phyloP scores from a whole-genome alignment of 2,797 vertebrate species.

The Chromis chromis region DNA sequence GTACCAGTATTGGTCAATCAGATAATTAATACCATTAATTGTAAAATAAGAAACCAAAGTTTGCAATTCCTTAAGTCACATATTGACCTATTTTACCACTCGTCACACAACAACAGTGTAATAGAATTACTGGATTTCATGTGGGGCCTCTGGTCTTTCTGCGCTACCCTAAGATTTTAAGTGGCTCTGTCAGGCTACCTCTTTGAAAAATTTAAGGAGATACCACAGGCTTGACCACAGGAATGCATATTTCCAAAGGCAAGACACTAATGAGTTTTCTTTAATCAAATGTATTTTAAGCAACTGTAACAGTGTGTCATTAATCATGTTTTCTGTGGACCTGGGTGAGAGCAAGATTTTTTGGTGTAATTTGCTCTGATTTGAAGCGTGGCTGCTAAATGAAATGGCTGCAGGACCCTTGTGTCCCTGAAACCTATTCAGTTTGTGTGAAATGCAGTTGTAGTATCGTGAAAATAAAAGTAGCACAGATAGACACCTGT shows the following conservation, averaged over 20 bases:
- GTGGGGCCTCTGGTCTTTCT: too few relatives aligned
- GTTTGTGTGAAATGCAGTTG: not conserved
- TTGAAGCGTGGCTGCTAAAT: not conserved
- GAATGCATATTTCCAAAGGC: conserved; percentile 13
- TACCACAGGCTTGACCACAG: conserved; percentile 9
- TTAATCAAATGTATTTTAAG: conserved; percentile 44
- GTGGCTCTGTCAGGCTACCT: too few relatives aligned
- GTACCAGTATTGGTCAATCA: too few relatives aligned
- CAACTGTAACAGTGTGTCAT: conserved; percentile 27
- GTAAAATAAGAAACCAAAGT: too few relatives aligned
- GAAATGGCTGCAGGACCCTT: conserved; percentile 13
- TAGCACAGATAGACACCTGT: conserved; percentile 13
- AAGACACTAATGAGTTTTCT: conserved; percentile 54
- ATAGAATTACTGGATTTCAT: too few relatives aligned
- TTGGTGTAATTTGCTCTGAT: conserved; percentile 24
- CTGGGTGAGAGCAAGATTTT: conserved; percentile 17
- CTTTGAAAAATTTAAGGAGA: too few relatives aligned
- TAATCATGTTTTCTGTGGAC: conserved; percentile 28
- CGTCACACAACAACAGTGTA: too few relatives aligned
- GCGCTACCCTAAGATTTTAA: too few relatives aligned
- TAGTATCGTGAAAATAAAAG: conserved; percentile 1
- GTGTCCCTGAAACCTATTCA: not conserved
- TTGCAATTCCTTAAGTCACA: too few relatives aligned
- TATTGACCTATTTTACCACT: too few relatives aligned
- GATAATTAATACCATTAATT: too few relatives aligned